phyloP scores from a whole-genome alignment of 2,113 vertebrate species.

The Mormyrus lacerda region DNA sequence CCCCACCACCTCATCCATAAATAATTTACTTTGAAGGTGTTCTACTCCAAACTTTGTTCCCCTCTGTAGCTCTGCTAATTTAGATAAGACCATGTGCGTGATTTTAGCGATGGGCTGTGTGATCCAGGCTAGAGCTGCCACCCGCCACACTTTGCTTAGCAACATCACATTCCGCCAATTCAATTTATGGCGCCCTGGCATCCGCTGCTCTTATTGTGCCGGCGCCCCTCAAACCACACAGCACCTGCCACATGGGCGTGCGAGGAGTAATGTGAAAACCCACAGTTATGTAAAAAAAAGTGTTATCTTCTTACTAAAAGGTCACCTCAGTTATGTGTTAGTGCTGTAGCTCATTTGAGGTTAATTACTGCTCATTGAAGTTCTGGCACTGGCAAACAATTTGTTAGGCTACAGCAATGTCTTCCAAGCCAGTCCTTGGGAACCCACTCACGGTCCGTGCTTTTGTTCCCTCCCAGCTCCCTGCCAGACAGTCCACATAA shows the following conservation, averaged over 20 bases:
- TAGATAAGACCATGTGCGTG: not conserved
- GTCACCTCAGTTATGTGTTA: not conserved
- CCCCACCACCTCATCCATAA: not conserved
- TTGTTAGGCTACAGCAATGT: not conserved
- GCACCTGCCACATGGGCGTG: not conserved
- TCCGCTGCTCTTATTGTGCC: not conserved
- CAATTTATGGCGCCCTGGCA: not conserved
- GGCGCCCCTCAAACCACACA: not conserved
- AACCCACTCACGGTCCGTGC: not conserved
- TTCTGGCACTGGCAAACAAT: not conserved
- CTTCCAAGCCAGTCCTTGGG: not conserved
- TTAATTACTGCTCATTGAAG: constrained; percentile 1
- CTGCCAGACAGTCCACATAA: not conserved
- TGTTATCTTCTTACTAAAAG: not conserved
- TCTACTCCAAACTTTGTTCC: not conserved
- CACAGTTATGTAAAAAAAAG: constrained; percentile 1
- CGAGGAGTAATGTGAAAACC: not conserved
- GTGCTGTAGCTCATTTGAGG: not conserved
- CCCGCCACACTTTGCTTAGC: not conserved
- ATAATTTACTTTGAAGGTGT: not conserved
- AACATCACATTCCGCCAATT: not conserved
- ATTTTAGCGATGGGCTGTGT: not conserved
- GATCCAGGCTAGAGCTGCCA: not conserved
- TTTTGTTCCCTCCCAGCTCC: not conserved
- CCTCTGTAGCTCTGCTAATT: not conserved